Evolutionary conservation across 2,888 invertebrate species (phyloP), one percentile per base, ranked within the genome.

Genomic region (Phoenoteleia sp.): DNA sequence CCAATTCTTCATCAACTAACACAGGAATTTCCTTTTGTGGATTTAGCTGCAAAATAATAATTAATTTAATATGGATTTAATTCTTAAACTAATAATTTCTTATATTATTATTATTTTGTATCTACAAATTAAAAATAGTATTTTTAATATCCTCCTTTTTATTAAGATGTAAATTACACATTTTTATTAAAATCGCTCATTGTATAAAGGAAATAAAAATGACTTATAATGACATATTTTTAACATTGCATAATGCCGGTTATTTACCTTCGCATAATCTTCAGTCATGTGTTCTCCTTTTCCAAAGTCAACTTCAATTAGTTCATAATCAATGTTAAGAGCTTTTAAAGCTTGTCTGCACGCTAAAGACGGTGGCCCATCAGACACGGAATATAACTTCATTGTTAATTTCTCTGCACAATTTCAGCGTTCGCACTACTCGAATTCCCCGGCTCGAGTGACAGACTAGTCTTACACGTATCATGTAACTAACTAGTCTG

Each of bases 21-120:
- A 96, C 96, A 0, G 97, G 96, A 90, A 97, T 96, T 93, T 97
- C 97, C 91, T 96, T 96, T 93, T 97, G 97, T 0, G 97, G 97
- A 93, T 97, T 97, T 94, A 96, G 94, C 96, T 97, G 93, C 62
- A 94, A 94, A 90, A 89, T 87, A 89, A 90, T 42, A 45, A 52
- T 23, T 7, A 21, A 71, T 49, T 80, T 52, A 45, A 62, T 47
- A 39, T 13, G 25, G 25, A 29, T 0, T 36, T 0, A 62, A 33
- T 23, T 49, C 49, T 49, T 39, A 29, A 29, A 29, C 21, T 74
- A 19, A 29, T n/a, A n/a, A n/a, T n/a, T n/a, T n/a, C n/a, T n/a
- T 33, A 49, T 49, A 47, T 11, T 47, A 47, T 17, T 47, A 17
- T 6, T 47, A 47, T 11, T 17, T n/a, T n/a, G n/a, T 17, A 19